These are phyloP conservation scores for Propithecus coquereli DNA, from an alignment of 2,113 vertebrate species.

Conservation along the genomic window DNA sequence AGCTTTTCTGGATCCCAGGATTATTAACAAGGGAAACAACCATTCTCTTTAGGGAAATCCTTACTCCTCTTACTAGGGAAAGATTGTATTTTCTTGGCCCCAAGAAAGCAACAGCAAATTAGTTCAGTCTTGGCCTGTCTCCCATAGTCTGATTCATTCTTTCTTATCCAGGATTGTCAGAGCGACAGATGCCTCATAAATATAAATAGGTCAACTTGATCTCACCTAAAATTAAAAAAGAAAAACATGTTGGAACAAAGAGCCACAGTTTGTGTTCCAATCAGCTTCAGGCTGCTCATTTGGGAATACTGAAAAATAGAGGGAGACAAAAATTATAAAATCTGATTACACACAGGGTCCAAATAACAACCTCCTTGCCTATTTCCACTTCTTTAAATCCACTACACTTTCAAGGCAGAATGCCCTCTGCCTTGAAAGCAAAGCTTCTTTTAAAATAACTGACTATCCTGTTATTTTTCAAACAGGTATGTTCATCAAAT, in stretches of 20 bases:
- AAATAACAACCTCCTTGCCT: not conserved
- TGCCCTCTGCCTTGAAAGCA: conserved; percentile 6
- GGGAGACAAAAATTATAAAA: not conserved
- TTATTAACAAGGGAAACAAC: not conserved
- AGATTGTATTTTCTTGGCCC: not conserved
- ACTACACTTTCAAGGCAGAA: conserved; percentile 12
- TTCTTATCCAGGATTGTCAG: conserved; percentile 33
- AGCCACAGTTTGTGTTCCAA: not conserved
- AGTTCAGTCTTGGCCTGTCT: not conserved
- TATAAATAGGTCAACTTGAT: conserved; percentile 45
- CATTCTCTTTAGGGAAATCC: not conserved
- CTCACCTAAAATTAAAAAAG: conserved; percentile 52
- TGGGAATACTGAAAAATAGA: not conserved
- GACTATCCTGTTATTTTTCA: conserved; percentile 31
- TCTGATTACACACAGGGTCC: not conserved
- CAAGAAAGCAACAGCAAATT: not conserved
- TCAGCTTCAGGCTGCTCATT: not conserved
- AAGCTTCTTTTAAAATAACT: conserved; percentile 38
- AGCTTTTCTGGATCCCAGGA: not conserved
- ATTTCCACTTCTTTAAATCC: not conserved
- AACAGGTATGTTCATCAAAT: not conserved
- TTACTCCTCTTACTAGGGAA: not conserved
- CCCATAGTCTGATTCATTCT: not conserved
- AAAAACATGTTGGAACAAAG: conserved; percentile 32
- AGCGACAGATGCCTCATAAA: conserved; percentile 41